Evolutionary conservation across 2,113 vertebrate genomes (phyloP), one percentile per base, ranked within the genome.

Genomic region (Nestor notabilis): DNA sequence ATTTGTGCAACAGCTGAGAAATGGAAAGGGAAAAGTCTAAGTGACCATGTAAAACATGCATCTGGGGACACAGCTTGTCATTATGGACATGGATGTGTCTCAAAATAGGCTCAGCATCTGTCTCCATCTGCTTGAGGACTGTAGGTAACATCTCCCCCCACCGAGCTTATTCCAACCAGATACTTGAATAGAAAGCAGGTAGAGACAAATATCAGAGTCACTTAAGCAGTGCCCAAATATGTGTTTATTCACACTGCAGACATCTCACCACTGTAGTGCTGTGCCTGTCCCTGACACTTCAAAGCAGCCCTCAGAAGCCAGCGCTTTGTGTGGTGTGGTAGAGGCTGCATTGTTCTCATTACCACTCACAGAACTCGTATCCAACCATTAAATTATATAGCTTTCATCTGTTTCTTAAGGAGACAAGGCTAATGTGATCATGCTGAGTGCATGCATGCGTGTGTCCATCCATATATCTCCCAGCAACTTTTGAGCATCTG

Each of bases 331-430:
- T 96, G 89, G 92, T 93, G 88, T 81, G 93, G 95, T 15, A 5
- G 64, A 89, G 61, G 39, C 50, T 91, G 74, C 83, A 92, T 92
- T 95, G 87, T 92, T 95, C 89, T 90, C 87, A 87, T 97, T 83
- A 83, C 93, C 55, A 53, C 86, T 90, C 68, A 83, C 75, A 95
- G 86, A 97, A 95, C 60, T 90, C 0, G 0, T n/a, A 90, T 83
- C 60, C 94, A 95, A 27, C 49, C 76, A 83, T 92, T 92, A 96
- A 90, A 88, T 86, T 92, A 83, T 66, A 95, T 25, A 86, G 93
- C 75, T 97, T 96, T 97, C 94, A 95, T 95, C 90, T 95, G 80
- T 66, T 87, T 87, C 75, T 83, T 61, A 83, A 92, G 90, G 63
- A 85, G 86, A 92, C 52, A 83, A 90, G 46, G 58, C 79, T 96